Evolutionary conservation across 2,888 invertebrate species (phyloP), one percentile per base, ranked within the genome.

Genomic region (Tyria jacobaeae): DNA sequence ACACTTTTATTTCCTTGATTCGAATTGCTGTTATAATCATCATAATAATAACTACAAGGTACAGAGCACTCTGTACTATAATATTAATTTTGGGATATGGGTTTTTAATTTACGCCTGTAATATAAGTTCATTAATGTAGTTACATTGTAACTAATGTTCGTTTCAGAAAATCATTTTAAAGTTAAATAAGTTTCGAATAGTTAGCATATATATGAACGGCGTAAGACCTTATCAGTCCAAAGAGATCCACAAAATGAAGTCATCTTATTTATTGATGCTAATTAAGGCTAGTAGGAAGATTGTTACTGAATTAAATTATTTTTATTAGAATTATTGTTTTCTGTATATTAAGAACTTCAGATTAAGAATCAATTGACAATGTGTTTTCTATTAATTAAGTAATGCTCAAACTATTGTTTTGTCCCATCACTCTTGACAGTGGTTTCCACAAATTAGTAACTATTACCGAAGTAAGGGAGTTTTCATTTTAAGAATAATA

Each of bases 231-330:
- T 73, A 74, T 70, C 61, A 71, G 70, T 80, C 82, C 84, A 90
- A 90, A 90, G 90, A 89, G 81, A 87, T 84, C 85, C 87, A 88
- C 84, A 83, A 82, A 85, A 89, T 85, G 81, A 90, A 91, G 89
- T 91, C 89, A 89, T 87, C 85, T 89, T 91, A 92, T 92, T 91
- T 92, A 92, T 92, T 92, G 88, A 91, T 84, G 88, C 87, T 89
- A 85, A 86, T 87, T 89, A 89, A 85, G 84, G 80, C 87, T 86
- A 88, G 82, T 90, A 87, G 80, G 80, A 83, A 85, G 86, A 87
- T 90, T 89, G 85, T 90, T 89, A 89, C 84, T 86, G 83, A 87
- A 88, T 88, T 91, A 92, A 91, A 90, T 91, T 90, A 90, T 91
- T 87, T 88, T 89, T 86, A 86, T 87, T 88, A 87, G 82, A 79